Evolutionary conservation across 2,797 vertebrate genomes (phyloP).

Genomic region (Alexandromys oeconomus): DNA sequence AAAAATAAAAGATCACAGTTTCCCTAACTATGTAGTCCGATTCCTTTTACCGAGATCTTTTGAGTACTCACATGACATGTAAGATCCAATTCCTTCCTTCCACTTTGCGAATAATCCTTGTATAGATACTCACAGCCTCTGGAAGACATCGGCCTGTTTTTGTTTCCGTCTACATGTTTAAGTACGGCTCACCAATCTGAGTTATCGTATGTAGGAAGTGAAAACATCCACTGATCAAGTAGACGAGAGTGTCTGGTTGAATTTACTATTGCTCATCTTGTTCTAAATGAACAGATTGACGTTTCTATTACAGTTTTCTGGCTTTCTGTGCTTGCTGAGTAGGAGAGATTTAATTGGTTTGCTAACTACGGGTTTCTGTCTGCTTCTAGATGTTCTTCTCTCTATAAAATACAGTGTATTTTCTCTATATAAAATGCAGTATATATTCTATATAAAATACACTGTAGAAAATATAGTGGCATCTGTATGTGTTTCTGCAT

Average conservation of each 20-base stretch:
- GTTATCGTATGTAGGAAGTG: neutral
- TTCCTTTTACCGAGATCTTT: neutral
- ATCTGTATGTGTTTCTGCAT: neutral
- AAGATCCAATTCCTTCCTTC: neutral
- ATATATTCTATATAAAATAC: too few relatives aligned
- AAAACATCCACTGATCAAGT: neutral
- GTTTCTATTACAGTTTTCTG: constrained; percentile 59
- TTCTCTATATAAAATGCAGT: too few relatives aligned
- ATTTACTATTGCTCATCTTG: neutral
- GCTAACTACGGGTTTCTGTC: neutral
- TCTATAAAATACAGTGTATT: constrained; percentile 6
- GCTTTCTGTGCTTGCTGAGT: neutral
- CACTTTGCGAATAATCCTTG: neutral
- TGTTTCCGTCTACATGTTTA: neutral
- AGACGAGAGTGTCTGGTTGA: neutral
- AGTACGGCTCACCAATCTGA: neutral
- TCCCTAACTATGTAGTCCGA: neutral
- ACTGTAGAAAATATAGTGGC: neutral
- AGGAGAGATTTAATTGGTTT: constrained; percentile 19
- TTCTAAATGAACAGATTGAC: constrained; percentile 47
- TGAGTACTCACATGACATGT: neutral
- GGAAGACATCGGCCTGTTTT: neutral
- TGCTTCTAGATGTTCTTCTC: constrained; percentile 22
- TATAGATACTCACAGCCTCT: neutral
- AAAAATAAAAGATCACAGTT: neutral